Conservation (phyloP, 2,113 vertebrate species). For the Anarhynchus alexandrinus region DNA sequence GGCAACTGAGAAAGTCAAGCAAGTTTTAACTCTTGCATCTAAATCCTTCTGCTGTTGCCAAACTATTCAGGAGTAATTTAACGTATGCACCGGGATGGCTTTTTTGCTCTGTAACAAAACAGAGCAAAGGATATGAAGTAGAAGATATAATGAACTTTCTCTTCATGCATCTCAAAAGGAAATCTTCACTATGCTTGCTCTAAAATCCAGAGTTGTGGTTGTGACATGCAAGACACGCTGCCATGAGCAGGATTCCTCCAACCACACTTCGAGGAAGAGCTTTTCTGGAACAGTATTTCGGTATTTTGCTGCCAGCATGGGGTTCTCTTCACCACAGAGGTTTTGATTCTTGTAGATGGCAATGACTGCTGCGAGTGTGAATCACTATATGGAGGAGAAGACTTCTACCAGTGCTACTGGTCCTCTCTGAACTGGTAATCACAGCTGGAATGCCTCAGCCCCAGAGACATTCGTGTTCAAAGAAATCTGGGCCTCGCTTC, state of each 20-base stretch:
- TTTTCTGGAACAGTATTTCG: background rate
- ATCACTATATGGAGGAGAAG: background rate
- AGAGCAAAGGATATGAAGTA: background rate
- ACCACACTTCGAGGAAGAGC: background rate
- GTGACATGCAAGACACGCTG: background rate
- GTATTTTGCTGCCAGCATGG: background rate
- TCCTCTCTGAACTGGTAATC: background rate
- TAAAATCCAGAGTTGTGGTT: background rate
- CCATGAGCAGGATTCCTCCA: background rate
- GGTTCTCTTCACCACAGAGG: background rate
- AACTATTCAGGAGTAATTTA: background rate
- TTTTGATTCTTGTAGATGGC: background rate
- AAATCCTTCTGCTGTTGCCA: background rate
- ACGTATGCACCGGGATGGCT: background rate
- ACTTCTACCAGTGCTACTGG: background rate
- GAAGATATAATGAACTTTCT: background rate
- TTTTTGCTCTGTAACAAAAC: background rate
- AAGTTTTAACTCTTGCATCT: background rate
- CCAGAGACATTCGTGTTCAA: background rate
- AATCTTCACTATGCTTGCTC: background rate
- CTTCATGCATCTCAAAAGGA: background rate
- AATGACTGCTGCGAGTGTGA: background rate
- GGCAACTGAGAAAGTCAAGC: background rate
- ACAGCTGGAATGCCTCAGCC: background rate
- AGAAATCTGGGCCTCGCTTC: background rate